A percentile compares a stretch with the other conserved stretches of the same genome.
These are phyloP conservation scores for Vannuccia rotundouncinata DNA, from an alignment of 2,888 invertebrate species.

Conservation along the genomic window DNA sequence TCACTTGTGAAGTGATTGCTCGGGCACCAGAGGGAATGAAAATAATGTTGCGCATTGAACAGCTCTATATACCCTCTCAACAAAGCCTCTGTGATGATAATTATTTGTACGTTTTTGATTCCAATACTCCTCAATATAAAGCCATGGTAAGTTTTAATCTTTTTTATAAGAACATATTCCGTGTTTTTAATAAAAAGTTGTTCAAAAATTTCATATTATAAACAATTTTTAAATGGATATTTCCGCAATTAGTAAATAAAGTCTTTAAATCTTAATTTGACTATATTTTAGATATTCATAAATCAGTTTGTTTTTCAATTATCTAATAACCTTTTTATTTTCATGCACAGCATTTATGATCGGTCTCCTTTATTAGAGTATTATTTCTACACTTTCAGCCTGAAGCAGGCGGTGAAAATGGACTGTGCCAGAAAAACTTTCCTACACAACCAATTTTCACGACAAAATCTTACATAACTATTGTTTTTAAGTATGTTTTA, in stretches of 20 bases:
- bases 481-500: slow-evolving; percentile 32
- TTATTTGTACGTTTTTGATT: slow-evolving; percentile 30
- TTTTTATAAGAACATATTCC: too few species aligned
- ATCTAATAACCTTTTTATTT: too few species aligned
- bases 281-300: too few species aligned
- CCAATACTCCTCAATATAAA: slow-evolving; percentile 7
- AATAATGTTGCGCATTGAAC: slow-evolving; percentile 29
- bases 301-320: too few species aligned
- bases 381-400: too few species aligned
- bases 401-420: slow-evolving; percentile 33
- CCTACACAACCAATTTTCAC: slow-evolving; percentile 33
- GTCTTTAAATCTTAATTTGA: too few species aligned
- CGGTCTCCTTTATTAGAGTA: too few species aligned
- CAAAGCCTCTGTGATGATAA: slow-evolving; percentile 28
- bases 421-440: slow-evolving; percentile 21
- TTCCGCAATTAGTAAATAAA: too few species aligned
- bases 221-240: too few species aligned
- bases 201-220: too few species aligned
- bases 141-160: slow-evolving; percentile 34
- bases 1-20: slow-evolving; percentile 28
- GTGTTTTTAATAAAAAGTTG: too few species aligned
- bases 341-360: too few species aligned
- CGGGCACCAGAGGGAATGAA: not conserved
- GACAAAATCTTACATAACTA: slow-evolving; percentile 34
- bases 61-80: slow-evolving; percentile 20